Conservation (phyloP, 2,888 invertebrate species). For the Fragum sueziense region DNA sequence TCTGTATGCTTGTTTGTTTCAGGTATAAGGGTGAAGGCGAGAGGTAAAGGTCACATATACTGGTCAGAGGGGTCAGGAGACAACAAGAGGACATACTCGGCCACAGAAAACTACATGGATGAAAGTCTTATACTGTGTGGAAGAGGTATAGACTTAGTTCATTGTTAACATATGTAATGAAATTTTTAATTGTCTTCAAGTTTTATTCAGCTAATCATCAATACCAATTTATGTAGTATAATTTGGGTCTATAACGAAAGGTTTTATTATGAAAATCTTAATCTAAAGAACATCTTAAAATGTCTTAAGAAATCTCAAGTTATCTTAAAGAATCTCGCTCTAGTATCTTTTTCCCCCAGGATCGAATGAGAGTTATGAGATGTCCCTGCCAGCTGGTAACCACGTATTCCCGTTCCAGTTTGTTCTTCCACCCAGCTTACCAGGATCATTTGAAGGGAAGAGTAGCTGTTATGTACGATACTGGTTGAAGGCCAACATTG, state of each 20-base stretch:
- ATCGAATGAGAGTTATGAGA: conserved; percentile 36
- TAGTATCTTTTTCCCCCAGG: background rate
- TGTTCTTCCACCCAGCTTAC: conserved; percentile 85
- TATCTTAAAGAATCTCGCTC: too few relatives aligned
- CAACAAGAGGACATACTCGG: conserved; percentile 49
- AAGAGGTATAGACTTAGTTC: conserved; percentile 49
- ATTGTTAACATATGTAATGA: too few relatives aligned
- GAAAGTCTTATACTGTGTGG: conserved; percentile 48
- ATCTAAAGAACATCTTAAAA: too few relatives aligned
- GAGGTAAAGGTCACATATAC: conserved; percentile 56
- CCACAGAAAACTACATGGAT: conserved; percentile 58
- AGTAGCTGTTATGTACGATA: conserved; percentile 88
- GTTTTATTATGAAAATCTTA: too few relatives aligned
- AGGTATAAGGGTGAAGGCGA: conserved; percentile 57
- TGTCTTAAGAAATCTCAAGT: too few relatives aligned
- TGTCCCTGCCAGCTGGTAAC: conserved; percentile 86
- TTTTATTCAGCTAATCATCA: too few relatives aligned
- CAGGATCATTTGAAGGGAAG: conserved; percentile 77
- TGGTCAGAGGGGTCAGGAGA: conserved; percentile 61
- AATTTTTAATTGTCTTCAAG: too few relatives aligned
- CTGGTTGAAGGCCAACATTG: conserved; percentile 90
- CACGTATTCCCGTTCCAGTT: conserved; percentile 91
- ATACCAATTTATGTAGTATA: too few relatives aligned
- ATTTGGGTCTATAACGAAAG: too few relatives aligned
- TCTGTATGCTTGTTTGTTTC: too few relatives aligned